A percentile compares a stretch with the other conserved stretches of the same genome.
These are phyloP conservation scores for Bombyx mori DNA, from an alignment of 1,140 invertebrate genomes.

Conservation along the genomic window ASM3026992v2 NC_085118.1:576501-577000, in stretches of 20 bases:
- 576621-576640: slow-evolving; percentile 45
- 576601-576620: slow-evolving; percentile 62
- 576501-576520: no score
- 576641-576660: slow-evolving; percentile 42
- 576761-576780: slow-evolving; percentile 22
- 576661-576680: slow-evolving; percentile 59
- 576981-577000: no score
- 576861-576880: no score
- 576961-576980: no score
- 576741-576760: slow-evolving; percentile 54
- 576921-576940: no score
- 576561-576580: not conserved
- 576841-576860: no score
- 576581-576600: slow-evolving; percentile 23
- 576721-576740: slow-evolving; percentile 55
- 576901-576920: no score
- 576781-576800: no score
- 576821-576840: no score
- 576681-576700: slow-evolving; percentile 23
- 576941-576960: no score
- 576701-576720: slow-evolving; percentile 59
- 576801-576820: no score
- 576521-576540: not conserved
- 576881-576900: no score
- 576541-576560: slow-evolving; percentile 7